A percentile compares a stretch with the other conserved stretches of the same genome.
phyloP scores from a whole-genome alignment of 2,797 vertebrate species.

The Pachyuromys duprasi region DNA sequence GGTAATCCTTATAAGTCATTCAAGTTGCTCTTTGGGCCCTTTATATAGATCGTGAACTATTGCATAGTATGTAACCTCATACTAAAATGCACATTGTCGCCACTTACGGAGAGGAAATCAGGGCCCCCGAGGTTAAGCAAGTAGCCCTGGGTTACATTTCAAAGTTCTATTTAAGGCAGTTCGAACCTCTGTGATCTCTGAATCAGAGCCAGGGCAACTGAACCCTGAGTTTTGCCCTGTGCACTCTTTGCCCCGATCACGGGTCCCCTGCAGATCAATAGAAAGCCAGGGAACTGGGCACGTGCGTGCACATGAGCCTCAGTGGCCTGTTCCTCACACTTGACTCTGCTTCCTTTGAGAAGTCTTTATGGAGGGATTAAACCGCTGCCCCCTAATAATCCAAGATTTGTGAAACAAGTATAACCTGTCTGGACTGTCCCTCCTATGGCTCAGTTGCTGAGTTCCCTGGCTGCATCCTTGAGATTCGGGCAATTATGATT shows the following conservation, averaged over 20 bases:
- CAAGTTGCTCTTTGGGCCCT: background rate
- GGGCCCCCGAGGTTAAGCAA: background rate
- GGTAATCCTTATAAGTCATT: background rate
- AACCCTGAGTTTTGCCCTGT: background rate
- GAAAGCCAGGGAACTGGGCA: accelerated
- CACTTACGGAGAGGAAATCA: background rate
- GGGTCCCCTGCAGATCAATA: no score
- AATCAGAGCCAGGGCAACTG: background rate
- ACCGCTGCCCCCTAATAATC: background rate
- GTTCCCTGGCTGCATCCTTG: background rate
- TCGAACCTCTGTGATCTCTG: background rate
- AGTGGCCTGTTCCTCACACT: accelerated
- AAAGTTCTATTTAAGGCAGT: background rate
- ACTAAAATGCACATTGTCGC: no score
- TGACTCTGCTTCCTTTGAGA: background rate
- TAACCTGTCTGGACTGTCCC: accelerated
- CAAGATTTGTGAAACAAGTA: background rate
- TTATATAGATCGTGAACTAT: background rate
- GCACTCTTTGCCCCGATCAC: background rate
- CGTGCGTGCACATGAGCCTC: accelerated
- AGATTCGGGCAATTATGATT: background rate
- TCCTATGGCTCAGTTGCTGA: background rate
- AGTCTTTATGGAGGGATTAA: background rate
- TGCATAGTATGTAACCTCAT: background rate
- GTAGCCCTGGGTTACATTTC: background rate